Evolutionary conservation across 2,113 vertebrate genomes (phyloP).

Genomic region (Pygoscelis antarcticus): DNA sequence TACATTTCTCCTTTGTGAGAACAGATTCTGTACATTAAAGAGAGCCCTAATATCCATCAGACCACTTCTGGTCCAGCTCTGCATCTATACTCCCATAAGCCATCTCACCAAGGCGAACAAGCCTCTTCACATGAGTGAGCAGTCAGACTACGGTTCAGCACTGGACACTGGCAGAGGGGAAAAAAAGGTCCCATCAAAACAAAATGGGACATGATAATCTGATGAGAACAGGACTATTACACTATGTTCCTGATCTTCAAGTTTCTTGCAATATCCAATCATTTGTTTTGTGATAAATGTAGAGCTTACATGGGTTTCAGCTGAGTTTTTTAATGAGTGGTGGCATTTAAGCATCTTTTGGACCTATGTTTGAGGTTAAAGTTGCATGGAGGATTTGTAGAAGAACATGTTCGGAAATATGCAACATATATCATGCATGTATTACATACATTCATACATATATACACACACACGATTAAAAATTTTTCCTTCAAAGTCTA

Average conservation of each 20-base stretch:
- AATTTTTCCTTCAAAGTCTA: not conserved
- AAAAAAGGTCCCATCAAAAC: not conserved
- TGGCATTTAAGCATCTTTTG: not conserved
- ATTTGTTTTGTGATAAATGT: not conserved
- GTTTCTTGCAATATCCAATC: not conserved
- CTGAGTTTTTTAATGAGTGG: not conserved
- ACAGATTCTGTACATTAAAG: not conserved
- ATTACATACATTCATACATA: not conserved
- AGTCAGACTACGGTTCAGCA: not conserved
- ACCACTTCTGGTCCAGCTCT: not conserved
- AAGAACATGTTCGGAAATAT: not conserved
- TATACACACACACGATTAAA: not conserved
- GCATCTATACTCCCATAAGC: not conserved
- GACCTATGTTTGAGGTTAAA: not conserved
- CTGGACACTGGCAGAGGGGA: not conserved
- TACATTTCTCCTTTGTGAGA: not conserved
- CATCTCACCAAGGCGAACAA: not conserved
- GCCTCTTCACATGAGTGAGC: not conserved
- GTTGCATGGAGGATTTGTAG: not conserved
- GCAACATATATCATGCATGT: not conserved
- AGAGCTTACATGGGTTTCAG: not conserved
- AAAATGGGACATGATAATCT: not conserved
- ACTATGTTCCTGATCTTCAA: not conserved
- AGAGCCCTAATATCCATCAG: not conserved
- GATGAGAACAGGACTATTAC: not conserved